Percentiles rank a stretch among this genome's conserved stretches.
Evolutionary conservation across 1,140 invertebrate species (phyloP).

Genomic region (Archivesica marissinica): DNA sequence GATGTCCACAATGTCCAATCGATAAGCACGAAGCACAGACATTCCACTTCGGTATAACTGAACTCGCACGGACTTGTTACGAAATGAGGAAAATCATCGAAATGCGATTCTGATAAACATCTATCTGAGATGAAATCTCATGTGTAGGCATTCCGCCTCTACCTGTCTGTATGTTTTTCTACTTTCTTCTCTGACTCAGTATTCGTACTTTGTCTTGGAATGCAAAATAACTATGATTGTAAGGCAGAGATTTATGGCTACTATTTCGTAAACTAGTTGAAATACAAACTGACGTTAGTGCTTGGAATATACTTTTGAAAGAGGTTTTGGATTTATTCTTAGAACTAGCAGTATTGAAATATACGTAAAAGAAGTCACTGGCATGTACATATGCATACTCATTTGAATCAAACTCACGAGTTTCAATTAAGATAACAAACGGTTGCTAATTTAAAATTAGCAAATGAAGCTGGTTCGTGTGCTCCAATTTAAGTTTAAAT

Average conservation of each 20-base stretch:
- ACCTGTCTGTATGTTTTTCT: slow-evolving; percentile 7
- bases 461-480: too few relatives aligned
- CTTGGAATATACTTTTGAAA: not conserved
- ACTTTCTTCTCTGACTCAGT: not conserved
- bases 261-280: too few relatives aligned
- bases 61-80: too few relatives aligned
- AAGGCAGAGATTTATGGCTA: not conserved
- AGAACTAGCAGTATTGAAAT: not conserved
- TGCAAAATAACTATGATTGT: not conserved
- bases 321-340: not conserved
- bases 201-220: not conserved
- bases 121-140: not conserved
- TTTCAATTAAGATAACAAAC: too few relatives aligned
- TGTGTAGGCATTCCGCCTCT: not conserved
- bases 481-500: too few relatives aligned
- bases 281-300: too few relatives aligned
- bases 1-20: too few relatives aligned
- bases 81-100: not conserved
- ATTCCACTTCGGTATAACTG: too few relatives aligned
- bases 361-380: not conserved
- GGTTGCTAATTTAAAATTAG: too few relatives aligned
- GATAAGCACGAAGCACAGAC: too few relatives aligned
- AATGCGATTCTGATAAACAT: not conserved
- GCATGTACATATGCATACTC: not conserved
- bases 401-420: not conserved